phyloP scores from a whole-genome alignment of 2,113 vertebrate species.

The Limnothrissa miodon region DNA sequence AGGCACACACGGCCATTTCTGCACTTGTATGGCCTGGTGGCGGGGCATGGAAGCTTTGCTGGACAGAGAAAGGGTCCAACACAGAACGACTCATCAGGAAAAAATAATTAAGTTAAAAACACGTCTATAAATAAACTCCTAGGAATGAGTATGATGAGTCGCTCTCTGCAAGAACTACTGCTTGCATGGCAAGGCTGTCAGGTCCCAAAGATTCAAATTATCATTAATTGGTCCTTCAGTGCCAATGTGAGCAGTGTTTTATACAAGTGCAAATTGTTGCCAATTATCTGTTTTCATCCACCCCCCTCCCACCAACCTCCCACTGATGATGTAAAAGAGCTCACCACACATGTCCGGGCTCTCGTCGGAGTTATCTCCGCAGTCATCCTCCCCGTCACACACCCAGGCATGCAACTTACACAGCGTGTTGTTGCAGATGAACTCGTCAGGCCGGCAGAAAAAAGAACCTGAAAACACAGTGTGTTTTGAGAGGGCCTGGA shows the following conservation, averaged over 20 bases:
- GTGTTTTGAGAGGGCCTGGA: background rate
- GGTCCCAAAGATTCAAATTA: background rate
- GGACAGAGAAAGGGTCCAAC: slow-evolving; percentile 45
- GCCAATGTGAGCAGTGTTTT: background rate
- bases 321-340: slow-evolving; percentile 33
- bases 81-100: background rate
- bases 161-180: background rate
- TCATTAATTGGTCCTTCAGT: background rate
- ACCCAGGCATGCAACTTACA: slow-evolving; percentile 95
- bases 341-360: slow-evolving; percentile 88
- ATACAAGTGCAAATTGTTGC: background rate
- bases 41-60: slow-evolving; percentile 89
- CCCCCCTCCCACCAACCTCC: background rate
- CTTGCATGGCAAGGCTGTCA: background rate
- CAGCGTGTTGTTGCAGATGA: slow-evolving; percentile 95
- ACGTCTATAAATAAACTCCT: background rate
- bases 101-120: background rate
- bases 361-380: slow-evolving; percentile 97
- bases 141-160: background rate
- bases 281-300: background rate
- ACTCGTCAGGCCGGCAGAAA: slow-evolving; percentile 92
- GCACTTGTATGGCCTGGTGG: slow-evolving; percentile 85
- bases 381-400: slow-evolving; percentile 97
- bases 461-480: slow-evolving; percentile 71
- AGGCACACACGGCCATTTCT: slow-evolving; percentile 89